Base-by-base conservation (phyloP, 2,113 vertebrate species). In the Thalassoma bifasciatum region DNA sequence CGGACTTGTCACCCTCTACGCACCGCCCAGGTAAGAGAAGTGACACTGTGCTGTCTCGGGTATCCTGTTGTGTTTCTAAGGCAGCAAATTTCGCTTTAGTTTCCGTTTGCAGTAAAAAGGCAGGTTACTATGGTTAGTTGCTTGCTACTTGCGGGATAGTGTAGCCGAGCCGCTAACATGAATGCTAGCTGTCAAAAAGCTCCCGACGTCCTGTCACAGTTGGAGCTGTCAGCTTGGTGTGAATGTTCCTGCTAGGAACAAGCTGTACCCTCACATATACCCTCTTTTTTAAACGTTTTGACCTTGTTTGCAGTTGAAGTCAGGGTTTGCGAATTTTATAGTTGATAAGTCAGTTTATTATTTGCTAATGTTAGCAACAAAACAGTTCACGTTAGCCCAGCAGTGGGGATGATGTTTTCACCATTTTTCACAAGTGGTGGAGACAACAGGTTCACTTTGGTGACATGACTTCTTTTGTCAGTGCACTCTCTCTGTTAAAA, bases 171-270 rank as follows among this genome's bases (percentile, higher is more conserved):
- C 36, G 89, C 75, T 89, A 88, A 75, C 61, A 46, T 46, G 51
- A 60, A 64, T 7, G 75, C 79, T 84, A 87, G 70, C 84, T 92
- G 87, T 88, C 87, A 90, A 54, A 75, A 26, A n/a, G 36, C 69
- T 67, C 13, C 16, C 38, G 62, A 24, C n/a, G 37, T 72, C 24
- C 64, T 51, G 57, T 76, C 75, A 57, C 47, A 76, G 61, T 57
- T 57, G 10, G 10, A 22, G 17, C 65, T 16, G 5, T 63, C 58
- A 30, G 42, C n/a, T 69, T n/a, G 36, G 6, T 72, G 34, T 58
- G 47, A 59, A 49, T 47, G 16, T 46, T 19, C n/a, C 38, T 42
- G 5, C 58, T 11, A 5, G 8, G 10, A 21, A 36, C 58, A n/a
- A 23, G 10, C 3, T 46, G 11, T 21, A 5, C 1, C 16, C 2